A percentile compares a stretch with the other conserved stretches of the same genome.
phyloP scores from a whole-genome alignment of 2,888 invertebrate genomes.

The Neoitamus cyanurus region DNA sequence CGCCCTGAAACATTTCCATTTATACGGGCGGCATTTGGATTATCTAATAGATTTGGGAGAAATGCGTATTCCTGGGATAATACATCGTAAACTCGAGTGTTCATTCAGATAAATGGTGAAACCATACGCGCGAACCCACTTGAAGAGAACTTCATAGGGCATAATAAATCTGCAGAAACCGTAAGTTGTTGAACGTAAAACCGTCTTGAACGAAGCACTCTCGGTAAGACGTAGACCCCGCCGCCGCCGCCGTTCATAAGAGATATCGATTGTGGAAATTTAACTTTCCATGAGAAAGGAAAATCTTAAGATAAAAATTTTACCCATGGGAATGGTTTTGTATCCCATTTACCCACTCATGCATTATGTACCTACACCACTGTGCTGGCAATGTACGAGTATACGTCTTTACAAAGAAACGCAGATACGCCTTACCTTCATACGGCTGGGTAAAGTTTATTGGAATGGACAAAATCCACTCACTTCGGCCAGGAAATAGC shows the following conservation, averaged over 20 bases:
- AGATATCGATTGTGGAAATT: background rate
- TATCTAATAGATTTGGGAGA: background rate
- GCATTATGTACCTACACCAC: background rate
- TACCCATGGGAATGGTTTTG: conserved; percentile 7
- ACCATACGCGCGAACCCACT: background rate
- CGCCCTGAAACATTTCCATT: background rate
- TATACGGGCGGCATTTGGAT: background rate
- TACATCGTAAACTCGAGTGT: background rate
- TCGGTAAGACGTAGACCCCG: background rate
- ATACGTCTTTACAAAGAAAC: background rate
- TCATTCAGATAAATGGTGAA: conserved; percentile 13
- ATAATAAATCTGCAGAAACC: conserved; percentile 12
- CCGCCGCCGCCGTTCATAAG: background rate
- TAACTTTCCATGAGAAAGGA: background rate
- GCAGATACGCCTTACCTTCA: background rate
- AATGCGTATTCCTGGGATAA: background rate
- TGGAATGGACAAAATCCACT: background rate
- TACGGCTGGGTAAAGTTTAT: background rate
- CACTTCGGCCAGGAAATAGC: background rate
- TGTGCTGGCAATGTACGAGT: background rate
- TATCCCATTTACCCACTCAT: conserved; percentile 9
- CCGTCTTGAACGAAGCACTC: background rate
- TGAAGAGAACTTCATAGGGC: background rate
- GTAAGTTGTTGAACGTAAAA: background rate
- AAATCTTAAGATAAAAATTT: conserved; percentile 22